These are phyloP conservation scores for Conops quadrifasciatus DNA, from an alignment of 2,888 invertebrate genomes.

Conservation along the genomic window DNA sequence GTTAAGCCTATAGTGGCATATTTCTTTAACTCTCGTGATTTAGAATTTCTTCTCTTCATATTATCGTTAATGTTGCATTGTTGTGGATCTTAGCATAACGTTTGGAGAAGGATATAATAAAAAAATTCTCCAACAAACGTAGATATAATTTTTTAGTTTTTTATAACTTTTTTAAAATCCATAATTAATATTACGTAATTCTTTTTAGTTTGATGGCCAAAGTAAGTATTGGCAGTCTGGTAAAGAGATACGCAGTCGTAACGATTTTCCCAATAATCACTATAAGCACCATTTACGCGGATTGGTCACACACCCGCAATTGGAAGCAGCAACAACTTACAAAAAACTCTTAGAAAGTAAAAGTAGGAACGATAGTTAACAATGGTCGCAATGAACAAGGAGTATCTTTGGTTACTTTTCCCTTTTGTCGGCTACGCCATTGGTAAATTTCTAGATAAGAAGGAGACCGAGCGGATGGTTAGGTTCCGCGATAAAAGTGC, in stretches of 20 bases:
- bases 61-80: too few relatives aligned
- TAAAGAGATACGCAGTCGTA: slow-evolving; percentile 72
- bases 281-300: slow-evolving; percentile 71
- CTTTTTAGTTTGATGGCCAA: slow-evolving; percentile 52
- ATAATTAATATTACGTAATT: slow-evolving; percentile 33
- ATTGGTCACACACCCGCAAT: slow-evolving; percentile 76
- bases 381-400: slow-evolving; percentile 69
- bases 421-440: slow-evolving; percentile 70
- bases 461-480: slow-evolving; percentile 77
- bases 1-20: too few relatives aligned
- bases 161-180: too few relatives aligned
- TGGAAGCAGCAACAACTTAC: slow-evolving; percentile 71
- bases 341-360: slow-evolving; percentile 46
- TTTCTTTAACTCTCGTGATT: too few relatives aligned
- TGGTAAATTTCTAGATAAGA: slow-evolving; percentile 73
- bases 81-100: too few relatives aligned
- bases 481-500: slow-evolving; percentile 82
- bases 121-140: neutral
- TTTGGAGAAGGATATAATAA: neutral
- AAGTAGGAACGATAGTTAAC: slow-evolving; percentile 44
- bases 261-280: slow-evolving; percentile 72
- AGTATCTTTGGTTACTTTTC: slow-evolving; percentile 67
- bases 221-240: slow-evolving; percentile 64
- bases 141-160: neutral
- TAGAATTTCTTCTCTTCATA: too few relatives aligned